Conservation (phyloP, 23 tunicate species). For the Halocynthia aurantium region DNA sequence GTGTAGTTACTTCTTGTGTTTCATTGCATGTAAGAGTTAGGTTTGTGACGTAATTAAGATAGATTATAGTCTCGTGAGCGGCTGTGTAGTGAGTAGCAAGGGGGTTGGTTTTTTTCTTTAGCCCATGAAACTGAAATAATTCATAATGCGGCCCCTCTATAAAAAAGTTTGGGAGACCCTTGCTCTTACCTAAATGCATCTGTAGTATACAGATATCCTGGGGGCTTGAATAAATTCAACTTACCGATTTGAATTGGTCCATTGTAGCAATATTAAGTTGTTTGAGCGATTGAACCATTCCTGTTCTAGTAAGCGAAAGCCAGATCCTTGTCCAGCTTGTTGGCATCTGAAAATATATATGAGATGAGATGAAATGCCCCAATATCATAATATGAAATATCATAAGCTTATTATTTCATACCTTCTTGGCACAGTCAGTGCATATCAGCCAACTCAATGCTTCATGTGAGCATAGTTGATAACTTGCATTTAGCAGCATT, state of each 20-base stretch:
- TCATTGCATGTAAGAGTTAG: no score
- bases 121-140: slow-evolving; percentile 24
- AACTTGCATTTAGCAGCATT: slow-evolving; percentile 3
- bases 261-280: slow-evolving; percentile 31
- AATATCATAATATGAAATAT: no score
- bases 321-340: slow-evolving; percentile 43
- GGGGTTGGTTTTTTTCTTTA: slow-evolving; percentile 39
- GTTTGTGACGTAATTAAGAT: no score
- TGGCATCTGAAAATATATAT: slow-evolving; percentile 52
- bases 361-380: neutral
- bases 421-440: slow-evolving; percentile 57
- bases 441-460: slow-evolving; percentile 79
- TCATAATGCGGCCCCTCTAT: neutral
- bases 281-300: slow-evolving; percentile 8
- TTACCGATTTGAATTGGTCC: slow-evolving; percentile 59
- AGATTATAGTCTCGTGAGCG: neutral
- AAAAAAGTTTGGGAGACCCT: neutral
- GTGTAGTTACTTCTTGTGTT: no score
- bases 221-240: neutral
- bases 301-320: slow-evolving; percentile 21
- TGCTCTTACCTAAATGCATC: neutral
- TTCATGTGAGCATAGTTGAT: slow-evolving; percentile 50
- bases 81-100: slow-evolving; percentile 24
- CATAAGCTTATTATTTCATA: slow-evolving; percentile 6
- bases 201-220: neutral